phyloP scores from a whole-genome alignment of 2,113 vertebrate species.

The Sturnira hondurensis region DNA sequence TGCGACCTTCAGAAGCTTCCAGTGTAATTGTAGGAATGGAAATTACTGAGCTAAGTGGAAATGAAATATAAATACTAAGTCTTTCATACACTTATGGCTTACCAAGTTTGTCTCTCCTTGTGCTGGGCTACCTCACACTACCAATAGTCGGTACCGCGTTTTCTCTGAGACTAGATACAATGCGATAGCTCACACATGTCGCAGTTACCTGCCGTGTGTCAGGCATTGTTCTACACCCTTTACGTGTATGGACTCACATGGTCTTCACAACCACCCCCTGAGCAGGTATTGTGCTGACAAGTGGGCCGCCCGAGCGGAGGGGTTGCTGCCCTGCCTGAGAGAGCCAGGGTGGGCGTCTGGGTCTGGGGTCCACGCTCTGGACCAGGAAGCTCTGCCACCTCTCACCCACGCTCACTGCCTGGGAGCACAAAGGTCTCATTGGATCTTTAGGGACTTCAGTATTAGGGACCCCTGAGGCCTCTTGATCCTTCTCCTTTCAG shows the following conservation, averaged over 20 bases:
- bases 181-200: neutral
- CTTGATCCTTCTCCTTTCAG: neutral
- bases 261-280: neutral
- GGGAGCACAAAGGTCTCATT: neutral
- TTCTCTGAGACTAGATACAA: neutral
- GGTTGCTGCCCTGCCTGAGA: neutral
- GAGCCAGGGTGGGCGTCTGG: neutral
- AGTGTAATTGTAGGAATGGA: neutral
- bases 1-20: too few species aligned
- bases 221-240: neutral
- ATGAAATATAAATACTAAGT: neutral
- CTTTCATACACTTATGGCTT: neutral
- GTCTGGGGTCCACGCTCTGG: neutral
- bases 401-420: rapidly evolving
- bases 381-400: neutral
- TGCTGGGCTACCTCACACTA: neutral
- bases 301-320: neutral
- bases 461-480: neutral
- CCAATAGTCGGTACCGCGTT: neutral
- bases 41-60: neutral
- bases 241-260: rapidly evolving
- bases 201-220: neutral
- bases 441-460: too few species aligned
- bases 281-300: neutral
- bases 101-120: neutral